Base-by-base conservation (phyloP, 2,888 invertebrate genomes). In the Phania funesta region DNA sequence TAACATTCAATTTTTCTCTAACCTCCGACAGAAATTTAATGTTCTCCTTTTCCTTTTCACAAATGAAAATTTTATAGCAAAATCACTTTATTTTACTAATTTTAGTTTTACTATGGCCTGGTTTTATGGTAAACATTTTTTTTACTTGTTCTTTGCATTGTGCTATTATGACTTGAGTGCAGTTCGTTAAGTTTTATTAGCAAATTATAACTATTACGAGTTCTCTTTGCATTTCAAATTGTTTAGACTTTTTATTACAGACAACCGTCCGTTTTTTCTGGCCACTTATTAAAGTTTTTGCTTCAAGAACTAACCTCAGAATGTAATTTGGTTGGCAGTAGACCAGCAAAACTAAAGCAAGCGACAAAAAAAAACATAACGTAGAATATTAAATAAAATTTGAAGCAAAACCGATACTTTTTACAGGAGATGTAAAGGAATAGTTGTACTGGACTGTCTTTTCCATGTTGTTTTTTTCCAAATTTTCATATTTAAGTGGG, bases 161-260 rank as follows among this genome's bases (percentile, higher is more conserved):
- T 56, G 7, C 46, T 65, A n/a, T 71, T 65, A 70, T 71, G 65
- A 50, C 26, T 75, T 70, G 65, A 81, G 71, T 76, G 80, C 76
- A 81, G 71, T 81, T 76, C 60, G 76, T 76, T 76, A 81, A 71
- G 70, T 76, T 81, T 76, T 81, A 76, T 76, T 81, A 67, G 58
- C 54, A 71, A 71, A 67, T 60, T 68, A 60, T 44, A 54, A 74
- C 24, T 38, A 29, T 41, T 46, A 70, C 46, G 26, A 11, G 41
- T 20, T 73, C n/a, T 44, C 60, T 71, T 0, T 46, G 16, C 16
- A 24, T 56, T 24, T 70, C 4, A 5, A 24, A 9, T 16, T 41
- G 16, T 60, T 52, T 62, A 44, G 29, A 8, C 29, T 50, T 26
- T 52, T 41, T 8, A 41, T 20, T 26, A 20, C 26, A 50, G 46